phyloP scores from a whole-genome alignment of 2,888 invertebrate genomes.

The Cataglyphis livida region DNA sequence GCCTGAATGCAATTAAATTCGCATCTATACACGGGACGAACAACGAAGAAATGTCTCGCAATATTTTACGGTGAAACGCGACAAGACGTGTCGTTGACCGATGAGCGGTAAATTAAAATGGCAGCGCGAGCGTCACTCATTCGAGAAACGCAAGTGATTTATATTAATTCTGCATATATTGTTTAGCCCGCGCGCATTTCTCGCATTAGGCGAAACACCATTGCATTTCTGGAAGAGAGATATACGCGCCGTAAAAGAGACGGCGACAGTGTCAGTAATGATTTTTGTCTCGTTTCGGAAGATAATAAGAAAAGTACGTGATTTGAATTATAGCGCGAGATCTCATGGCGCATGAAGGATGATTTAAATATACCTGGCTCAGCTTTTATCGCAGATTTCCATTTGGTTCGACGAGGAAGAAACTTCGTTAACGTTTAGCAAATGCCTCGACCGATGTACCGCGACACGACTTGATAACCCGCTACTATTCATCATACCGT shows the following conservation, averaged over 20 bases:
- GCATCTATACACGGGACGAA: neutral
- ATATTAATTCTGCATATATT: slow-evolving; percentile 47
- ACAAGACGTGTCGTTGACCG: slow-evolving; percentile 23
- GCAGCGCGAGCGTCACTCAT: slow-evolving; percentile 43
- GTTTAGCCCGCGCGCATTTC: slow-evolving; percentile 22
- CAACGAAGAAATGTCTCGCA: slow-evolving; percentile 47
- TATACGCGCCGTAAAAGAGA: slow-evolving; percentile 39
- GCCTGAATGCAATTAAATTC: slow-evolving; percentile 30
- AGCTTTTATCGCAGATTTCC: slow-evolving; percentile 22
- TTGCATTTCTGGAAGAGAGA: slow-evolving; percentile 18
- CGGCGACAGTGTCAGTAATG: slow-evolving; percentile 23
- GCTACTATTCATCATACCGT: slow-evolving; percentile 36
- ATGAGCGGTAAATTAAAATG: slow-evolving; percentile 53
- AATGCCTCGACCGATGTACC: slow-evolving; percentile 11
- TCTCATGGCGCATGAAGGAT: neutral
- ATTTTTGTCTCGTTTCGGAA: slow-evolving; percentile 13
- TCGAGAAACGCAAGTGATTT: slow-evolving; percentile 35
- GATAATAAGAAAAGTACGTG: slow-evolving; percentile 15
- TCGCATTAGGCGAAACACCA: slow-evolving; percentile 13
- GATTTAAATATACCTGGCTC: slow-evolving; percentile 18
- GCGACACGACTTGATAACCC: slow-evolving; percentile 25
- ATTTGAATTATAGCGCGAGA: neutral
- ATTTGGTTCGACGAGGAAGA: slow-evolving; percentile 7
- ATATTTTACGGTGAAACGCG: slow-evolving; percentile 44
- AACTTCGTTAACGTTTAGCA: slow-evolving; percentile 12